Base-by-base conservation (phyloP, 2,113 vertebrate species). In the Nibea coibor region DNA sequence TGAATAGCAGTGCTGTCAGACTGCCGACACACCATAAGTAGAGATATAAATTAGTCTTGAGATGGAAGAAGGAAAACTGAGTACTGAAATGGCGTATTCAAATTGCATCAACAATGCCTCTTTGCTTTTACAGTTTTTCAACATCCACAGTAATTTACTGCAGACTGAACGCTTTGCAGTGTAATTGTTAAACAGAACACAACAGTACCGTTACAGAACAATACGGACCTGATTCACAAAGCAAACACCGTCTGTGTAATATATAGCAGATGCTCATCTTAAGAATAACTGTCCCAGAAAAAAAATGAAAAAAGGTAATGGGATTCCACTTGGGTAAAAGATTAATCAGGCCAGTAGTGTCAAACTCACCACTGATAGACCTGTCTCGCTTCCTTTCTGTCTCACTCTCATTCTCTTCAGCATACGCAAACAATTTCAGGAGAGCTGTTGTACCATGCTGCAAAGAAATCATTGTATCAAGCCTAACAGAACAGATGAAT, bases 281-380 rank as follows among this genome's bases (percentile, higher is more conserved):
- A 64, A 16, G 11, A 73, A 54, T 72, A 58, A 75, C 35, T 87
- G 78, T 65, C 80, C 80, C 66, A 82, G 65, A 73, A 80, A 86
- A 70, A 63, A 42, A 20, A 10, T 10, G 1, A 28, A 42, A 43
- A 73, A 64, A 66, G 51, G 53, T 39, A 78, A 81, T 76, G 31
- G 16, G 62, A 84, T 86, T 85, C 57, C 82, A 66, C 31, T n/a
- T 69, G 47, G 75, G 61, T 75, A 64, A 71, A 64, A 75, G 45
- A 83, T 83, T 87, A 86, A 88, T 75, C 71, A 85, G 88, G 82
- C 47, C 81, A 81, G 43, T 47, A 17, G 72, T 11, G 0, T 16
- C n/a, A 65, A 31, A 67, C 35, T 71, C 70, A 64, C 43, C 54
- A 22, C 58, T 82, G 45, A 83, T 61, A 47, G 72, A 47, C 14